Conservation (phyloP, 1,140 invertebrate species). For the Heterodera schachtii region DNA sequence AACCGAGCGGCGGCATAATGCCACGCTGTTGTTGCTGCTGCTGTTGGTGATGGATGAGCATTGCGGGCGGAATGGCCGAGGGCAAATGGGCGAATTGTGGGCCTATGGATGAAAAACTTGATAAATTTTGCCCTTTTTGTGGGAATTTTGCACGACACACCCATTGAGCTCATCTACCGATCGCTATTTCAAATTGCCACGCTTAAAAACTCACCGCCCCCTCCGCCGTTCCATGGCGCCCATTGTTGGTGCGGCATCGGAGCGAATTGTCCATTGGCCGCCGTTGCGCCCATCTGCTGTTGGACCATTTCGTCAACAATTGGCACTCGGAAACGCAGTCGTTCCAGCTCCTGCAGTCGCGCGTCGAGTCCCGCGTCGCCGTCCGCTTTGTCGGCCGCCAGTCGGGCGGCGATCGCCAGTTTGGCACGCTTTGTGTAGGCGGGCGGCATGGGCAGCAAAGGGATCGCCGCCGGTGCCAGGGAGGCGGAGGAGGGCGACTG, state of each 20-base stretch:
- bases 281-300: neutral
- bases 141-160: too few species aligned
- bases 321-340: neutral
- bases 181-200: too few species aligned
- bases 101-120: neutral
- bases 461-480: neutral
- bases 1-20: neutral
- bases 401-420: neutral
- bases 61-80: neutral
- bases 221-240: too few species aligned
- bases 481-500: neutral
- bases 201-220: too few species aligned
- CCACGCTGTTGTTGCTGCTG: neutral
- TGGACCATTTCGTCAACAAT: too few species aligned
- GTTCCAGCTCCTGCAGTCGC: neutral
- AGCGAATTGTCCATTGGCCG: neutral
- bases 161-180: too few species aligned
- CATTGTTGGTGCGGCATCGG: neutral
- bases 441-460: neutral
- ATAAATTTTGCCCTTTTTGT: too few species aligned
- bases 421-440: neutral
- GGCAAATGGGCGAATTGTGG: neutral
- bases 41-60: neutral
- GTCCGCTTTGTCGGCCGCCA: conserved; percentile 3
- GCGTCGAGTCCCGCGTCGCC: conserved; percentile 6